A percentile compares a stretch with the other conserved stretches of the same genome.
Conservation (phyloP, 2,113 vertebrate genomes). For the Lucifuga dentata region DNA sequence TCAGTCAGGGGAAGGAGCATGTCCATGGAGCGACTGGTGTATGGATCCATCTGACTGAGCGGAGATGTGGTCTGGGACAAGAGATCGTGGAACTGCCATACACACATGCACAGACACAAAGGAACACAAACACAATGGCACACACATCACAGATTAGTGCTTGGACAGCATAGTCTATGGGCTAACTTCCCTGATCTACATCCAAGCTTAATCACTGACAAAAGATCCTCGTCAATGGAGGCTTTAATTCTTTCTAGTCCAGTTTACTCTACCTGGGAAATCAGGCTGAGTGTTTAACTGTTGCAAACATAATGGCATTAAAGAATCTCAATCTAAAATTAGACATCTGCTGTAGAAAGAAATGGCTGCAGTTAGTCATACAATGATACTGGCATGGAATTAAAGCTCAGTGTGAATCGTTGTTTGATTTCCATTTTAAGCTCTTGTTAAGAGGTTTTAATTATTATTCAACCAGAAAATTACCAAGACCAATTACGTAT, state of each 20-base stretch:
- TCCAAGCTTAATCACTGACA: constrained; percentile 55
- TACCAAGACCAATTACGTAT: neutral
- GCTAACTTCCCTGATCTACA: constrained; percentile 50
- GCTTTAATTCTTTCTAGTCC: constrained; percentile 50
- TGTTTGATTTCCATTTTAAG: constrained; percentile 19
- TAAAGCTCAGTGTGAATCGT: neutral
- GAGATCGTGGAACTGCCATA: constrained; percentile 92
- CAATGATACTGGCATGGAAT: constrained; percentile 36
- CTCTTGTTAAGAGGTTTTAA: constrained; percentile 20
- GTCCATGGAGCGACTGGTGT: constrained; percentile 89
- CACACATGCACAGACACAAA: neutral
- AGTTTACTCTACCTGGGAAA: constrained; percentile 72
- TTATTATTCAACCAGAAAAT: neutral
- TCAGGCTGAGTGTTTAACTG: constrained; percentile 55
- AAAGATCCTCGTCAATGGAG: constrained; percentile 50
- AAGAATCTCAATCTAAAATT: constrained; percentile 61
- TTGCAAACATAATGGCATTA: constrained; percentile 57
- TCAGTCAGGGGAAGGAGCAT: constrained; percentile 88
- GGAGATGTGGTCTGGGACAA: constrained; percentile 89
- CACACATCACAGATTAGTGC: constrained; percentile 42
- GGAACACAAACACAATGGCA: constrained; percentile 15
- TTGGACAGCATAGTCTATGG: constrained; percentile 39
- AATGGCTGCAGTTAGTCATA: constrained; percentile 48
- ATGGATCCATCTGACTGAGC: constrained; percentile 90
- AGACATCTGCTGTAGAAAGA: constrained; percentile 32